These are phyloP conservation scores for Molossus molossus DNA, from an alignment of 2,797 vertebrate genomes.

Conservation along the genomic window DNA sequence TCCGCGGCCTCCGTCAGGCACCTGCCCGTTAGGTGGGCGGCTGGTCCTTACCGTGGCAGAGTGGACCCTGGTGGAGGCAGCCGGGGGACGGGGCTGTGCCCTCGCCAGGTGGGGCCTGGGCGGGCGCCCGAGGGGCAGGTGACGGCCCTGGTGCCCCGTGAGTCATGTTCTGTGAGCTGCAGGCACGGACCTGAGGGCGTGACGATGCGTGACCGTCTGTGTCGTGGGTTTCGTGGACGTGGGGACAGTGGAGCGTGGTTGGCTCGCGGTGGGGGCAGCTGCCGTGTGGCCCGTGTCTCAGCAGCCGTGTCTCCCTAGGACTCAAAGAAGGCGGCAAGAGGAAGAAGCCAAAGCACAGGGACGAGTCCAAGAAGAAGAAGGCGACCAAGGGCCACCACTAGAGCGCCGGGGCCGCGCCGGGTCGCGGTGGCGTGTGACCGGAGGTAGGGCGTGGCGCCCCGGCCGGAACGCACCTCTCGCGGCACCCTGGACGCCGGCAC, in stretches of 20 bases:
- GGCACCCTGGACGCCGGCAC: neutral
- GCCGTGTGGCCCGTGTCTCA: conserved; percentile 88
- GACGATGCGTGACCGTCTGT: fast-evolving
- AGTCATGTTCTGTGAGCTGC: neutral
- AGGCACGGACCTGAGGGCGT: neutral
- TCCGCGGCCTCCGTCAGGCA: no score
- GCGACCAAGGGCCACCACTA: conserved; percentile 92
- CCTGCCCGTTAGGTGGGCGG: no score
- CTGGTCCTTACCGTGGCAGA: no score
- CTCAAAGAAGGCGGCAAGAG: conserved; percentile 94
- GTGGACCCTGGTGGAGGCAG: neutral
- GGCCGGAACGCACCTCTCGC: neutral
- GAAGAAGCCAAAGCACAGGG: conserved; percentile 96
- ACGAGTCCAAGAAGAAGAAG: conserved; percentile 97
- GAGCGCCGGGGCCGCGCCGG: neutral
- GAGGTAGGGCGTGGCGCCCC: neutral
- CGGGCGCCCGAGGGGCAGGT: no score
- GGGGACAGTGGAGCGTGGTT: fast-evolving
- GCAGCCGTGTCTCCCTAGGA: conserved; percentile 92
- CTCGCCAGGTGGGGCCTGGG: neutral
- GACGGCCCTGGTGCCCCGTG: no score
- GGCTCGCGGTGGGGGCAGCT: conserved; percentile 9
- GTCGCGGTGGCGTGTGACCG: neutral
- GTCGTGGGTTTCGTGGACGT: fast-evolving
- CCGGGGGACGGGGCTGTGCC: neutral